Conservation (phyloP, 1,140 invertebrate species). For the Lerema accius region DNA sequence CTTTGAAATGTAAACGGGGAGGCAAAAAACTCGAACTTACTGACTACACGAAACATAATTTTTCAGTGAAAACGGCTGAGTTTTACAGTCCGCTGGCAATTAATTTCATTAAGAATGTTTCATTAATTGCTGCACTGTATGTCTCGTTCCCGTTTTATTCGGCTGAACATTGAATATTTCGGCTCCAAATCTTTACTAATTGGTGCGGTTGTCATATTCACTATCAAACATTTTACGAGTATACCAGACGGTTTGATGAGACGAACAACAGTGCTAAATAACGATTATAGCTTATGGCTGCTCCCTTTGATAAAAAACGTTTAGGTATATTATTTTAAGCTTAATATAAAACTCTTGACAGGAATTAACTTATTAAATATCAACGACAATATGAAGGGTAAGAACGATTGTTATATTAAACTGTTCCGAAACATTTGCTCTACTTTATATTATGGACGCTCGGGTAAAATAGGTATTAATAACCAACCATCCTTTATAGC, state of each 20-base stretch:
- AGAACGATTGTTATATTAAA: too few relatives aligned
- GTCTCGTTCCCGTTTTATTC: constrained; percentile 18
- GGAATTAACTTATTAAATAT: too few relatives aligned
- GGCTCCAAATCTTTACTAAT: constrained; percentile 26
- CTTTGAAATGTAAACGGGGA: constrained; percentile 28
- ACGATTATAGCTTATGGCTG: too few relatives aligned
- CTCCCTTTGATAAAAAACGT: too few relatives aligned
- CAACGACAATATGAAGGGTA: too few relatives aligned
- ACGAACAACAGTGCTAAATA: too few relatives aligned
- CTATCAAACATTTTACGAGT: neutral
- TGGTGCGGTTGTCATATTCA: constrained; percentile 23
- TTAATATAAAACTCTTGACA: too few relatives aligned
- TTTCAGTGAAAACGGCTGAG: constrained; percentile 24
- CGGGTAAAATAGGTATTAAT: too few relatives aligned
- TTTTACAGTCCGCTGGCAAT: constrained; percentile 8
- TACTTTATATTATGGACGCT: too few relatives aligned
- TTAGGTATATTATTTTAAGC: too few relatives aligned
- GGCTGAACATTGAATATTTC: constrained; percentile 20
- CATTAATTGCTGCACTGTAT: constrained; percentile 19
- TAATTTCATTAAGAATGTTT: constrained; percentile 25
- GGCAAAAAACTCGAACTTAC: constrained; percentile 16
- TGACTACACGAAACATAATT: constrained; percentile 13
- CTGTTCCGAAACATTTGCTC: neutral
- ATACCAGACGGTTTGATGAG: too few relatives aligned
- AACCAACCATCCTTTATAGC: too few relatives aligned